Conservation (phyloP, 2,113 vertebrate species). For the Emydocephalus ijimae region DNA sequence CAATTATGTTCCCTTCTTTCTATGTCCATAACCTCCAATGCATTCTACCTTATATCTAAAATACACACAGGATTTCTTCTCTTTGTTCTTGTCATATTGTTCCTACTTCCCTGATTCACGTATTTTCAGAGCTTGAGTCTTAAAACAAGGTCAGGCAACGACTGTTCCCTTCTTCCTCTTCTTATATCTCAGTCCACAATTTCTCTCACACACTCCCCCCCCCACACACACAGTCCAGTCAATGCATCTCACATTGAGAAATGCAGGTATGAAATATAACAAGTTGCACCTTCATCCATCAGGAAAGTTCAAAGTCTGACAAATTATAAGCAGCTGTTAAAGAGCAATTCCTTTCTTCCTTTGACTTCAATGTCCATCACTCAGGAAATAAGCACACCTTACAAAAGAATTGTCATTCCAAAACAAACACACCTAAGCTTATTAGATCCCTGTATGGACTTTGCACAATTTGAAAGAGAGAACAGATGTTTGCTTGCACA, state of each 20-base stretch:
- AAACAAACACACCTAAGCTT: constrained; percentile 4
- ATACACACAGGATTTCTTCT: background rate
- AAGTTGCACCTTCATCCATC: background rate
- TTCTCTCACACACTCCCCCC: background rate
- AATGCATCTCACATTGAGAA: background rate
- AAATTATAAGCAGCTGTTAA: background rate
- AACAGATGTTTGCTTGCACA: background rate
- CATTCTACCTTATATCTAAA: background rate
- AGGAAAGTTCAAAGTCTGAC: background rate
- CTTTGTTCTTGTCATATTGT: background rate
- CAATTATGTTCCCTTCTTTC: background rate
- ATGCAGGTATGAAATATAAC: background rate
- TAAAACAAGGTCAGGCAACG: background rate
- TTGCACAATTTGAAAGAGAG: background rate
- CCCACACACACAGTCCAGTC: background rate
- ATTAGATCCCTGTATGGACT: background rate
- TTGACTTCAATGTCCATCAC: background rate
- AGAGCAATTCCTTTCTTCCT: background rate
- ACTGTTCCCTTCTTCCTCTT: background rate
- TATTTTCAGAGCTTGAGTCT: background rate
- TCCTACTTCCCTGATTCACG: background rate
- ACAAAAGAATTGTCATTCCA: background rate
- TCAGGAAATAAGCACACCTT: background rate
- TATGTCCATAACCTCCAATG: no score
- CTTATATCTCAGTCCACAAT: background rate